phyloP scores from a whole-genome alignment of 2,113 vertebrate genomes.

The Trochalopteron elliotii region DNA sequence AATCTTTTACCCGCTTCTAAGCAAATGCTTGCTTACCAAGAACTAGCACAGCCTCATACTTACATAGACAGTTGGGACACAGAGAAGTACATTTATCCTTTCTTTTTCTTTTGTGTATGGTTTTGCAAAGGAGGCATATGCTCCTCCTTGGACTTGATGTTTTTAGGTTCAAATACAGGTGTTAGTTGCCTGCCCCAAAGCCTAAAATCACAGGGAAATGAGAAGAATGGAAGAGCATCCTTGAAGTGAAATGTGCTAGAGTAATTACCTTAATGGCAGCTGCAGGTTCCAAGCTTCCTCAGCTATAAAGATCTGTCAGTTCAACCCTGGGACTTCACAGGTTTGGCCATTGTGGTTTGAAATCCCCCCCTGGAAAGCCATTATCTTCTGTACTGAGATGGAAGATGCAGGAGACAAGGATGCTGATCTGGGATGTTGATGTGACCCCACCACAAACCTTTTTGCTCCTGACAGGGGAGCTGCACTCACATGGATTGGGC shows the following conservation, averaged over 20 bases:
- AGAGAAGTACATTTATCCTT: neutral
- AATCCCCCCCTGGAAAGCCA: neutral
- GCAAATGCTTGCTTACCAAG: neutral
- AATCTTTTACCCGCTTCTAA: neutral
- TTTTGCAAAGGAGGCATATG: neutral
- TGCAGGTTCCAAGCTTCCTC: neutral
- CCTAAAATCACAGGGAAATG: neutral
- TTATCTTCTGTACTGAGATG: rapidly evolving
- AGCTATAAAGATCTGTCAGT: neutral
- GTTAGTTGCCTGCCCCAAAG: neutral
- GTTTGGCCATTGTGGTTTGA: neutral
- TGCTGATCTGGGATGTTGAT: rapidly evolving
- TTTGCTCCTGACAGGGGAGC: neutral
- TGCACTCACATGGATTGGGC: rapidly evolving
- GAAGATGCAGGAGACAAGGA: neutral
- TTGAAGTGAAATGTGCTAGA: neutral
- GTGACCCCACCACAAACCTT: rapidly evolving
- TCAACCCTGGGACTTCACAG: neutral
- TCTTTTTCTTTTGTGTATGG: neutral
- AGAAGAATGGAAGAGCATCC: neutral
- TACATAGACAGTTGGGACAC: neutral
- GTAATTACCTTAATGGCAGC: neutral
- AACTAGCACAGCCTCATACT: neutral
- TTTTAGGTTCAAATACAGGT: neutral
- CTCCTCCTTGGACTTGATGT: neutral